Conservation (phyloP, 1,140 invertebrate species). For the Leptoteleia sp. region DNA sequence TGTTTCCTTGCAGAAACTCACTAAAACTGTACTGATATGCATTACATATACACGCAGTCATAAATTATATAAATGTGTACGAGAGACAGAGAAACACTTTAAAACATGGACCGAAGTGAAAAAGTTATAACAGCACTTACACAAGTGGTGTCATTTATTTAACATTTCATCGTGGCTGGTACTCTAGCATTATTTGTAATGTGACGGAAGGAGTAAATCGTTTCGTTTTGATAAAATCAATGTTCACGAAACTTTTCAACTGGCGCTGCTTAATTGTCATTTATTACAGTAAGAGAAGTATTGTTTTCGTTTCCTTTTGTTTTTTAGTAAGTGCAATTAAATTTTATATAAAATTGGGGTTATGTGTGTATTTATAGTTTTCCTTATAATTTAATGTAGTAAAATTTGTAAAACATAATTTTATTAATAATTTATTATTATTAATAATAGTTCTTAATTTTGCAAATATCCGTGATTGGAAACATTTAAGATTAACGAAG, state of each 20-base stretch:
- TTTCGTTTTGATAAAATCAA: not conserved
- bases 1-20: constrained; percentile 27
- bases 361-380: too few relatives aligned
- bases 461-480: too few relatives aligned
- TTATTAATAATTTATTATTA: too few relatives aligned
- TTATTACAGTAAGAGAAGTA: too few relatives aligned
- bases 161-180: constrained; percentile 10
- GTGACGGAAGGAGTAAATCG: not conserved
- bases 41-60: constrained; percentile 30
- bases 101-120: constrained; percentile 32
- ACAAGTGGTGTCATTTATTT: constrained; percentile 48
- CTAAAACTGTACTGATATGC: constrained; percentile 43
- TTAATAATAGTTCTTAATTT: too few relatives aligned
- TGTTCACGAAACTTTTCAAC: not conserved
- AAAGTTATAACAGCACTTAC: constrained; percentile 58
- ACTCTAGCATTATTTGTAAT: constrained; percentile 1
- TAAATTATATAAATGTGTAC: constrained; percentile 48
- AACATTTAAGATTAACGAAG: too few relatives aligned
- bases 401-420: too few relatives aligned
- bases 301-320: too few relatives aligned
- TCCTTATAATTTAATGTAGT: too few relatives aligned
- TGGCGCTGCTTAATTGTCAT: too few relatives aligned
- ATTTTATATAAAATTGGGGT: too few relatives aligned
- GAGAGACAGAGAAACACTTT: constrained; percentile 5
- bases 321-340: too few relatives aligned